Evolutionary conservation across 2,888 invertebrate genomes (phyloP).

Genomic region (Pseudoips prasinana): DNA sequence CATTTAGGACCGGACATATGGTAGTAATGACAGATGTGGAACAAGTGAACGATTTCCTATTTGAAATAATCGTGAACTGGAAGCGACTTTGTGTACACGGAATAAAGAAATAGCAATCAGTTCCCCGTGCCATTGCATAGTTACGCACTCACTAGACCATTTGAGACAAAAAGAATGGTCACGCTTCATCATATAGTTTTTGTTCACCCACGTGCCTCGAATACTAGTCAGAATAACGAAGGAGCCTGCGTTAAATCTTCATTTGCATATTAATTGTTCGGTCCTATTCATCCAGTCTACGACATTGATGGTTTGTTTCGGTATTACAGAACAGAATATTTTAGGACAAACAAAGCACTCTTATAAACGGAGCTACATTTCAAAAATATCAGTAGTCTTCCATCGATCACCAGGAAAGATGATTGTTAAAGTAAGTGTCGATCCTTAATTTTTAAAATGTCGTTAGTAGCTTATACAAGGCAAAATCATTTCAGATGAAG

Average conservation of each 20-base stretch:
- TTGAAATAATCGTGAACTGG: constrained; percentile 21
- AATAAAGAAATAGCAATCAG: constrained; percentile 40
- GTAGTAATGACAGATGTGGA: too few species aligned
- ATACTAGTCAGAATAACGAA: constrained; percentile 55
- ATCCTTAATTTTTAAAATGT: too few species aligned
- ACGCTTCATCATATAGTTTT: constrained; percentile 57
- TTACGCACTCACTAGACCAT: constrained; percentile 45
- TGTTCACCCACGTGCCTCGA: constrained; percentile 62
- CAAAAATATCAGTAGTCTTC: constrained; percentile 71
- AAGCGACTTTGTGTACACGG: constrained; percentile 30
- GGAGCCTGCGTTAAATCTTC: constrained; percentile 62
- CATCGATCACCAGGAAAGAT: constrained; percentile 69
- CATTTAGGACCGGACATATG: too few species aligned
- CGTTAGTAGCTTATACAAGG: too few species aligned
- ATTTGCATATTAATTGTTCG: constrained; percentile 77
- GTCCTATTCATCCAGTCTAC: constrained; percentile 66
- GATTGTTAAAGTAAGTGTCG: constrained; percentile 67
- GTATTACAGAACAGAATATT: constrained; percentile 75
- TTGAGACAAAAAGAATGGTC: constrained; percentile 55
- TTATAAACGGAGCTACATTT: constrained; percentile 66
- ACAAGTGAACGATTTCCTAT: constrained; percentile 24
- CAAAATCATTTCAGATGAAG: too few species aligned
- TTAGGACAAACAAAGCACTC: constrained; percentile 65
- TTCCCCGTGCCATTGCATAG: constrained; percentile 51
- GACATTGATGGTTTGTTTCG: constrained; percentile 80